Evolutionary conservation across 2,797 vertebrate genomes (phyloP), one percentile per base, ranked within the genome.

Genomic region (Echiichthys vipera): DNA sequence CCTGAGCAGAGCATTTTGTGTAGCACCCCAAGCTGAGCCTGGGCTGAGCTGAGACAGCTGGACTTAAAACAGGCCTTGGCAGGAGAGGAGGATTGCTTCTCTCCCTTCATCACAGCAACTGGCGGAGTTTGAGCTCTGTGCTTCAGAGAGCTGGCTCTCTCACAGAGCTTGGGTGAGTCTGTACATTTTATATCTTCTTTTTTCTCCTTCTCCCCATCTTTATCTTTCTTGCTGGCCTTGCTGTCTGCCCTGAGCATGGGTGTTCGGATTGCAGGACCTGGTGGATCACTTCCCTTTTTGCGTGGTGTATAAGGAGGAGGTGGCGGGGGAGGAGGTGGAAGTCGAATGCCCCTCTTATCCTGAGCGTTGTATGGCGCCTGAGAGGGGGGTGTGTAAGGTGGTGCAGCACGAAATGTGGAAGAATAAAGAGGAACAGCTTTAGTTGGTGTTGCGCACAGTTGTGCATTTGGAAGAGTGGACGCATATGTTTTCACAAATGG

Each of bases 221-320:
- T 92, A 40, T 91, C 84, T 69, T 86, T 89, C 73, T 89, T 85
- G n/a, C 43, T 80, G 62, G 78, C 77, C 71, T 84, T 91, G 83
- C 76, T 84, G 68, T 91, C 91, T 74, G 89, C 69, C 79, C 84
- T 91, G 77, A 92, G 85, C 84, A 84, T 78, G 72, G 91, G 81
- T 42, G 86, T 78, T 65, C 80, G 68, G 14, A 5, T 65, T 13
- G 81, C 84, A 2, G 42, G 81, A 63, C 29, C 43, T 8, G 81
- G 77, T 32, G 89, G 77, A 66, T 87, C 80, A 27, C 56, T 88
- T 78, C 87, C 94, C 54, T 88, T 93, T 91, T 93, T 94, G 50
- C 94, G 93, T 34, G 94, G 94, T n/a, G 93, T 94, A 80, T 95
- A 95, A 11, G 94, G 94, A 59, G 94, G 94, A 37, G 94, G 94